Evolutionary conservation across 2,888 invertebrate genomes (phyloP).

Genomic region (Dysmachus trigonus): DNA sequence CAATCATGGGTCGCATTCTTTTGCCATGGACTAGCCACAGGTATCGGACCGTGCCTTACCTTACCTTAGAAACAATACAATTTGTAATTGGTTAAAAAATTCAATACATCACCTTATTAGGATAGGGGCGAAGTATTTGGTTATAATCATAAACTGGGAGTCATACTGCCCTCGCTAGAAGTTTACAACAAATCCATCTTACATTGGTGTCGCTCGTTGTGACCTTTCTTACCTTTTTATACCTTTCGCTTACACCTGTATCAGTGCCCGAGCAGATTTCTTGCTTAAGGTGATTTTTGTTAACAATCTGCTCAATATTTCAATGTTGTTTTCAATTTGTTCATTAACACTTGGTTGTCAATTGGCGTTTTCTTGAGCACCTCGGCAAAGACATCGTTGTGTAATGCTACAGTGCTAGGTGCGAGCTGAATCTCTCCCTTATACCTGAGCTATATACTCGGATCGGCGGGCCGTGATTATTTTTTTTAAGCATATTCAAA

Average conservation of each 20-base stretch:
- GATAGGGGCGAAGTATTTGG: background rate
- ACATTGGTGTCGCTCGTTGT: no score
- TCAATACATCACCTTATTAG: constrained; percentile 8
- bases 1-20: constrained; percentile 13
- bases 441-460: background rate
- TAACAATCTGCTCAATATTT: constrained; percentile 46
- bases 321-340: constrained; percentile 48
- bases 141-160: background rate
- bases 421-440: constrained; percentile 5
- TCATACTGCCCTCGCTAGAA: background rate
- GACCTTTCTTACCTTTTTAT: background rate
- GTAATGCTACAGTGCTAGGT: background rate
- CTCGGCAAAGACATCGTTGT: constrained; percentile 1
- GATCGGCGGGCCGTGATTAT: background rate
- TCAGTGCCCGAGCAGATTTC: background rate
- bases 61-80: constrained; percentile 5
- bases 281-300: constrained; percentile 41
- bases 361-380: constrained; percentile 34
- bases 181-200: background rate
- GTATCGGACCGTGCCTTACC: background rate
- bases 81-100: constrained; percentile 16
- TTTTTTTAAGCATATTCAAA: background rate
- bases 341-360: constrained; percentile 47
- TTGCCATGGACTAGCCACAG: background rate
- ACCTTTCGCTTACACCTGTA: background rate